Evolutionary conservation across 2,888 invertebrate genomes (phyloP).

Genomic region (Scrobipalpa atriplicella): DNA sequence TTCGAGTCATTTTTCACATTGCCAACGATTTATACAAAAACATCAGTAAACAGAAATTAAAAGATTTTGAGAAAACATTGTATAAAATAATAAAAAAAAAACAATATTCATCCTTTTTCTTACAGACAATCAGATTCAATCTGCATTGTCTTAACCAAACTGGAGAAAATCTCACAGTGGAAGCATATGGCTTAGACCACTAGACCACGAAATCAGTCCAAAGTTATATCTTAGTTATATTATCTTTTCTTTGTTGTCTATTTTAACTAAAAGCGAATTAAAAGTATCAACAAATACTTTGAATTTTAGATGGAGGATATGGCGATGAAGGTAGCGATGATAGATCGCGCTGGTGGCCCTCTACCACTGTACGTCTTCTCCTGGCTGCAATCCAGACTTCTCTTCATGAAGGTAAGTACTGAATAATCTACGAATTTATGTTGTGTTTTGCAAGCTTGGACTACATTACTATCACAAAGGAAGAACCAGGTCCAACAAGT

Average conservation of each 20-base stretch:
- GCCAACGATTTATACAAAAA: conserved; percentile 8
- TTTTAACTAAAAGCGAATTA: neutral
- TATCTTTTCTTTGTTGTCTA: too few relatives aligned
- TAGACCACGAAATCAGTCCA: too few relatives aligned
- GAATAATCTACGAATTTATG: too few relatives aligned
- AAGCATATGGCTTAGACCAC: too few relatives aligned
- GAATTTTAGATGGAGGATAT: conserved; percentile 86
- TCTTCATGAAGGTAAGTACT: conserved; percentile 82
- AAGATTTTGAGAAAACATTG: conserved; percentile 1
- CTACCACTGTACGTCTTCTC: conserved; percentile 91
- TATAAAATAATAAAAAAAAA: neutral
- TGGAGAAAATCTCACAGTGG: too few relatives aligned
- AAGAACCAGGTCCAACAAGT: too few relatives aligned
- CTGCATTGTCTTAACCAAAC: too few relatives aligned
- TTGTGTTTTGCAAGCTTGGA: too few relatives aligned
- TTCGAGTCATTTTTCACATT: neutral
- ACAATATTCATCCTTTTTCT: too few relatives aligned
- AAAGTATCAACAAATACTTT: neutral
- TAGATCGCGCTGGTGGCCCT: conserved; percentile 93
- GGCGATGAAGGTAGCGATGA: conserved; percentile 91
- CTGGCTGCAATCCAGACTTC: conserved; percentile 91
- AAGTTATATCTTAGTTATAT: too few relatives aligned
- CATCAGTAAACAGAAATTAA: neutral
- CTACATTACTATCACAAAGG: too few relatives aligned
- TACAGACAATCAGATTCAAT: too few relatives aligned